A percentile compares a stretch with the other conserved stretches of the same genome.
phyloP scores from a whole-genome alignment of 2,113 vertebrate genomes.

The Capreolus pygargus region DNA sequence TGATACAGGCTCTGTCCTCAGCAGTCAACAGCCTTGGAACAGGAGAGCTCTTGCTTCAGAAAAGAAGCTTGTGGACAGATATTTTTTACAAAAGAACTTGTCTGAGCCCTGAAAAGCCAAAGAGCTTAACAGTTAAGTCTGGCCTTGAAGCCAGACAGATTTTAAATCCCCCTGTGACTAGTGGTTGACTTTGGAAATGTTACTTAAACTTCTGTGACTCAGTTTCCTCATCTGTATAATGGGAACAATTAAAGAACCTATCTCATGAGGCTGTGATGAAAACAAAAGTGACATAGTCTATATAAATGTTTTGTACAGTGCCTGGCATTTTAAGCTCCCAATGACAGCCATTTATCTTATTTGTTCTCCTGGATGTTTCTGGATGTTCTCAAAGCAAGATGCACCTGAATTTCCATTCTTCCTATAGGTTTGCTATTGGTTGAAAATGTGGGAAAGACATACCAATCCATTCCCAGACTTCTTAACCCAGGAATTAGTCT shows the following conservation, averaged over 20 bases:
- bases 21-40: neutral
- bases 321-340: neutral
- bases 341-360: neutral
- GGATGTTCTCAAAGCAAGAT: neutral
- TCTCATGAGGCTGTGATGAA: neutral
- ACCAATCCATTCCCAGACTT: neutral
- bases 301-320: neutral
- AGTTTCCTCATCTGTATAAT: neutral
- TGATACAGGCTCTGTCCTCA: neutral
- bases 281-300: neutral
- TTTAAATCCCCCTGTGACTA: neutral
- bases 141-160: neutral
- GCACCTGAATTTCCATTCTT: neutral
- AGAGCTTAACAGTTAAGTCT: neutral
- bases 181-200: neutral
- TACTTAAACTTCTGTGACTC: neutral
- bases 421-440: neutral
- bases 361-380: neutral
- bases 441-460: neutral
- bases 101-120: neutral
- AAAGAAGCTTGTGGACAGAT: neutral
- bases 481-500: neutral
- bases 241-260: neutral
- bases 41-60: neutral
- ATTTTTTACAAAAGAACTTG: neutral